phyloP scores from a whole-genome alignment of 2,113 vertebrate genomes.

The Nesogale talazaci region DNA sequence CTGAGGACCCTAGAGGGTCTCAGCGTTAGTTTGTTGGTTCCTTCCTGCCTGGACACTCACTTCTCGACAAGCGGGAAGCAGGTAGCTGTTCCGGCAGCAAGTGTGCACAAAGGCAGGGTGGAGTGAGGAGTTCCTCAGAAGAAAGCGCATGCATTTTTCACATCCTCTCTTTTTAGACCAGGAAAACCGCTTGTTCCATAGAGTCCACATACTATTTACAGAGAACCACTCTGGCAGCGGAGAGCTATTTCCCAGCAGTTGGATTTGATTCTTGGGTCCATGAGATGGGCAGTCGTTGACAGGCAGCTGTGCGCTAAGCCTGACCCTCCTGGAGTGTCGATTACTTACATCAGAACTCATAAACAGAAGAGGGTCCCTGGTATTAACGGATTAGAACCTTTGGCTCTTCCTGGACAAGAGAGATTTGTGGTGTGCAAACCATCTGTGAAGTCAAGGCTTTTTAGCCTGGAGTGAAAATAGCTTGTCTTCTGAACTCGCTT shows the following conservation, averaged over 20 bases:
- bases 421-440: slow-evolving; percentile 39
- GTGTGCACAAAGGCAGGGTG: not conserved
- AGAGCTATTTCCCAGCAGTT: not conserved
- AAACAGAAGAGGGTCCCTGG: not conserved
- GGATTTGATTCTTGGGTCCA: not conserved
- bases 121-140: slow-evolving; percentile 2
- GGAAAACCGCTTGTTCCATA: slow-evolving; percentile 6
- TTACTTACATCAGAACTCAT: not conserved
- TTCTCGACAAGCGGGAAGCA: slow-evolving; percentile 35
- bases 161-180: not conserved
- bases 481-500: not conserved
- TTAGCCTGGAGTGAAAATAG: slow-evolving; percentile 32
- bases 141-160: not conserved
- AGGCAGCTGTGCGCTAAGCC: not conserved
- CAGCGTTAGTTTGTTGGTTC: not conserved
- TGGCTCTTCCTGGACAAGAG: slow-evolving; percentile 49
- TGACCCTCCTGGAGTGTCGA: slow-evolving; percentile 12
- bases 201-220: not conserved
- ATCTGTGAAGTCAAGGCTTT: slow-evolving; percentile 40
- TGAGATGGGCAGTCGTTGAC: not conserved
- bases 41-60: not conserved
- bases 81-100: not conserved
- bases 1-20: slow-evolving; percentile 25
- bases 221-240: not conserved
- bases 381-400: slow-evolving; percentile 9